phyloP scores from a whole-genome alignment of 2,113 vertebrate species.

The Takifugu bimaculatus region DNA sequence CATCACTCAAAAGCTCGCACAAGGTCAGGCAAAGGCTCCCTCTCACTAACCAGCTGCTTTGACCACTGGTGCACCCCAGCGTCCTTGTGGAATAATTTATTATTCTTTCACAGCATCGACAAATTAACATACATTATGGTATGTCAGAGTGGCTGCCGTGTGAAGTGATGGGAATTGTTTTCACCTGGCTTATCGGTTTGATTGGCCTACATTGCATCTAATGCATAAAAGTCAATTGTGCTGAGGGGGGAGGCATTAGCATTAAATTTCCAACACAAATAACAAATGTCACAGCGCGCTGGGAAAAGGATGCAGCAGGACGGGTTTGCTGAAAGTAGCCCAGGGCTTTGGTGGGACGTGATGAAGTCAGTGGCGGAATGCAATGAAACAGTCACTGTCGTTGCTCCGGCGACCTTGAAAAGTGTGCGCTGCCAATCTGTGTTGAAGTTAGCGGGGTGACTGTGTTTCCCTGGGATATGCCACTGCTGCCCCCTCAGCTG shows the following conservation, averaged over 20 bases:
- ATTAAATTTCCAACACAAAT: constrained; percentile 49
- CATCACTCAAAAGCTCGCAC: constrained; percentile 39
- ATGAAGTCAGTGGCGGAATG: constrained; percentile 48
- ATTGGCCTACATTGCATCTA: constrained; percentile 42
- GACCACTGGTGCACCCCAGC: constrained; percentile 28
- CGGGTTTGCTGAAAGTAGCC: constrained; percentile 52
- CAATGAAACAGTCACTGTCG: constrained; percentile 51
- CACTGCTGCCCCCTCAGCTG: constrained; percentile 52
- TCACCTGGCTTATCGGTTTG: constrained; percentile 36
- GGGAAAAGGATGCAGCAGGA: constrained; percentile 46
- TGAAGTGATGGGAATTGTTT: constrained; percentile 42
- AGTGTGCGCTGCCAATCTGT: constrained; percentile 50
- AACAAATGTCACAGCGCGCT: constrained; percentile 50
- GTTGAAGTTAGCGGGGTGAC: constrained; percentile 33
- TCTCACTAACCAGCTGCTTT: constrained; percentile 38
- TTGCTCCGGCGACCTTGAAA: constrained; percentile 63
- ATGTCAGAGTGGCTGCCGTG: constrained; percentile 53
- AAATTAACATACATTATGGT: constrained; percentile 59
- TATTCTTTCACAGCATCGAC: constrained; percentile 46
- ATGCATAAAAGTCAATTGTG: constrained; percentile 26
- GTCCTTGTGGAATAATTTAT: constrained; percentile 29
- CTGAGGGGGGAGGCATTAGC: constrained; percentile 20
- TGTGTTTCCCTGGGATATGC: constrained; percentile 53
- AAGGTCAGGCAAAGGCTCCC: constrained; percentile 55
- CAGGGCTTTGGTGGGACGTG: constrained; percentile 39